A percentile compares a stretch with the other conserved stretches of the same genome.
These are phyloP conservation scores for Nephrotoma guestfalica DNA, from an alignment of 2,888 invertebrate species.

Conservation along the genomic window DNA sequence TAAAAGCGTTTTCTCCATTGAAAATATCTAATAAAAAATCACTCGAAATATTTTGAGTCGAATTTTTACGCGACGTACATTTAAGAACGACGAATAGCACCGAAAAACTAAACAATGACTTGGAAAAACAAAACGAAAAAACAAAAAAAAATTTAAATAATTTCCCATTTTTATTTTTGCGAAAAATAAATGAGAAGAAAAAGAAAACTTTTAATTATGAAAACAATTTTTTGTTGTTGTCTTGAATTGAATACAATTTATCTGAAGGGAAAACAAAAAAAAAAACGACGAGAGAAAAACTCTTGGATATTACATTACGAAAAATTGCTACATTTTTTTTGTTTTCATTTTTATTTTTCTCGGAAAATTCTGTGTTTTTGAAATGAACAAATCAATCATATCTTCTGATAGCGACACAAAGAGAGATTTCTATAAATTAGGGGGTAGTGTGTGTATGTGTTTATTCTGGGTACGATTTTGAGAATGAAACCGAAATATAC, in stretches of 20 bases:
- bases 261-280: background rate
- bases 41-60: background rate
- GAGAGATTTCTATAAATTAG: background rate
- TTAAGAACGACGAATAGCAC: background rate
- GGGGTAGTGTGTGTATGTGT: background rate
- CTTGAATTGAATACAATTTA: background rate
- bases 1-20: background rate
- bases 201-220: background rate
- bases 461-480: background rate
- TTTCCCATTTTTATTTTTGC: background rate
- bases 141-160: background rate
- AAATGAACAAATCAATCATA: background rate
- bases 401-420: background rate
- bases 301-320: background rate
- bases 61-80: background rate
- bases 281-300: background rate
- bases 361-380: background rate
- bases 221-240: background rate
- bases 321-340: background rate
- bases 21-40: background rate
- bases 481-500: background rate
- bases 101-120: background rate
- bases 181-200: background rate
- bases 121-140: background rate
- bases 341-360: background rate